phyloP scores from a whole-genome alignment of 2,113 vertebrate species.

The Sitta europaea region DNA sequence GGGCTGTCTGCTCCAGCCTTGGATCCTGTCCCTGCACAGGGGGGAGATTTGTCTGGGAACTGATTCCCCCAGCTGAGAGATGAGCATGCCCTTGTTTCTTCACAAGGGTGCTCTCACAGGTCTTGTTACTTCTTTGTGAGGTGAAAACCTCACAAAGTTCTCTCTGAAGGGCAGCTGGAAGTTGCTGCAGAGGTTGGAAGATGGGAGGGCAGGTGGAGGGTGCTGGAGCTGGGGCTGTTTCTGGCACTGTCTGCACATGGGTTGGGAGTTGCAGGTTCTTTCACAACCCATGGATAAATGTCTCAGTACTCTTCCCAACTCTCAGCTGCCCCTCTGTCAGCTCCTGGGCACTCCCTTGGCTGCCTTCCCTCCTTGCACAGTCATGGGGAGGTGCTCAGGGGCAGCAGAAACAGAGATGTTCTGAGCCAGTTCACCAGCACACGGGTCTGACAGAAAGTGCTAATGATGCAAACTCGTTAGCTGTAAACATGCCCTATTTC shows the following conservation, averaged over 20 bases:
- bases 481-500: background rate
- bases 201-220: background rate
- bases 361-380: background rate
- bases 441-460: background rate
- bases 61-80: background rate
- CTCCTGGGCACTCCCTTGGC: background rate
- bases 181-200: background rate
- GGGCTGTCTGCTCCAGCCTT: background rate
- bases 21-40: background rate
- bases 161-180: background rate
- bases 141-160: background rate
- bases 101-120: background rate
- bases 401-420: background rate
- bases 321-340: background rate
- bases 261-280: background rate
- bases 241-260: background rate
- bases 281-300: background rate
- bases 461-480: conserved; percentile 25
- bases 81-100: background rate
- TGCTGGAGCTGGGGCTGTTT: background rate
- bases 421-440: background rate
- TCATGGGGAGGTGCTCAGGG: background rate
- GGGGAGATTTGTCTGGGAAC: background rate
- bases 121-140: background rate
- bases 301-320: background rate